Evolutionary conservation across 1,140 invertebrate species (phyloP), one percentile per base, ranked within the genome.

Genomic region (Brachionus paranguensis): DNA sequence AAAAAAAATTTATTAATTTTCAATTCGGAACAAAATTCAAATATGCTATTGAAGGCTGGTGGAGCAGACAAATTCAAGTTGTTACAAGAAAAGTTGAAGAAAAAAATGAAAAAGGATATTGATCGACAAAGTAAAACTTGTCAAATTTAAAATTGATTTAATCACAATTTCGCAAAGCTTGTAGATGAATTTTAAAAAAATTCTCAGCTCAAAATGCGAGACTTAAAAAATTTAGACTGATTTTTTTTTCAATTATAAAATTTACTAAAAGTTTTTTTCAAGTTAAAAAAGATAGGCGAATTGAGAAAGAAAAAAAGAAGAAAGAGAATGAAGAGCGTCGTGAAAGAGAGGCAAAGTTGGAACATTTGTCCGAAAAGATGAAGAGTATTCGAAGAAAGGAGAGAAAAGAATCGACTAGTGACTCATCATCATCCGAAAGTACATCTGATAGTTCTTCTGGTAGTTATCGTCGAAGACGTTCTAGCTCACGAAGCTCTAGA

Each of bases 31-130:
- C 33, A 37, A 37, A 37, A 47, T n/a, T 79, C 33, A 55, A 55
- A 78, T 29, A 24, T 47, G 17, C 5, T 55, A 45, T 81, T 37
- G 11, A 37, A 81, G 78, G 53, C 7, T 68, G 24, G 12, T 37
- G 50, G 20, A 64, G 2, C 33, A 43, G 17, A 43, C 27, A 45
- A 45, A 45, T 72, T 72, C 68, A 72, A 43, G 24, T 47, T 43
- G 24, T 14, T 60, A 24, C 47, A 79, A 55, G 76, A 81, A 47
- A 81, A 81, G 29, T n/a, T 81, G 8, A 81, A 68, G 37, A 68
- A 81, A 64, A 81, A 81, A 81, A 81, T 81, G 78, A 43, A 64
- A 45, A 60, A 68, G 60, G 78, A 81, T 1, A 60, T 81, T 33
- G 27, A 81, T 81, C 20, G 60, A 14, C 78, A 81, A 47, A 45